Evolutionary conservation across 1,140 invertebrate species (phyloP).

Genomic region (Diachasmimorpha longicaudata): DNA sequence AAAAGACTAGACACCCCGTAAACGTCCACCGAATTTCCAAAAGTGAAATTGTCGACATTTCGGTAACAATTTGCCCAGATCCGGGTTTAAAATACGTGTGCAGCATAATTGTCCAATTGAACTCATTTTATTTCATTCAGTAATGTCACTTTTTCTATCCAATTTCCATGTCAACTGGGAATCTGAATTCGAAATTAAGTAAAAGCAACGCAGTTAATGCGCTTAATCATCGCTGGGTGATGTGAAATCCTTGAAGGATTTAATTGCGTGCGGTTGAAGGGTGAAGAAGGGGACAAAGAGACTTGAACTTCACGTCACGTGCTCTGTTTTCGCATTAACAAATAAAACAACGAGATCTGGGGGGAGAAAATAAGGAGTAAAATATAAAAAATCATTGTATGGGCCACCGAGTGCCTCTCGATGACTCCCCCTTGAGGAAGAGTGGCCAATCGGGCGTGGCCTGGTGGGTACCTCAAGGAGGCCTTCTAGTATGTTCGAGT

Average conservation of each 20-base stretch:
- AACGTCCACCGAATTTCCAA: background rate
- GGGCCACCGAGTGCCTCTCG: background rate
- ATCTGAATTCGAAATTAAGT: background rate
- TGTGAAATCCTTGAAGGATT: constrained; percentile 18
- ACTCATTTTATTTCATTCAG: background rate
- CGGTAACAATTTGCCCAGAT: background rate
- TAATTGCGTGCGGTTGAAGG: constrained; percentile 16
- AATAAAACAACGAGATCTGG: background rate
- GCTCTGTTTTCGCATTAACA: constrained; percentile 12
- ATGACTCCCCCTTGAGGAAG: background rate
- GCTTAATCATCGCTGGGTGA: background rate
- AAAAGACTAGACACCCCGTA: too few species aligned
- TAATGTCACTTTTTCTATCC: too few species aligned
- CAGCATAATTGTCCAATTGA: constrained; percentile 29
- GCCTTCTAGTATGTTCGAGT: constrained; percentile 31
- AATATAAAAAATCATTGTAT: background rate
- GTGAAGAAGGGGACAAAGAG: background rate
- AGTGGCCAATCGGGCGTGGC: constrained; percentile 36
- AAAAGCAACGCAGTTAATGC: background rate
- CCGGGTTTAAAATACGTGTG: constrained; percentile 27
- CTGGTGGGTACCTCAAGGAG: constrained; percentile 24
- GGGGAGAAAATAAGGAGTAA: background rate
- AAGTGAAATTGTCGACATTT: background rate
- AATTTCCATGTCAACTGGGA: background rate
- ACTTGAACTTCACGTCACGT: constrained; percentile 35